Evolutionary conservation across 2,797 vertebrate species (phyloP).

Genomic region (Cuniculus paca): DNA sequence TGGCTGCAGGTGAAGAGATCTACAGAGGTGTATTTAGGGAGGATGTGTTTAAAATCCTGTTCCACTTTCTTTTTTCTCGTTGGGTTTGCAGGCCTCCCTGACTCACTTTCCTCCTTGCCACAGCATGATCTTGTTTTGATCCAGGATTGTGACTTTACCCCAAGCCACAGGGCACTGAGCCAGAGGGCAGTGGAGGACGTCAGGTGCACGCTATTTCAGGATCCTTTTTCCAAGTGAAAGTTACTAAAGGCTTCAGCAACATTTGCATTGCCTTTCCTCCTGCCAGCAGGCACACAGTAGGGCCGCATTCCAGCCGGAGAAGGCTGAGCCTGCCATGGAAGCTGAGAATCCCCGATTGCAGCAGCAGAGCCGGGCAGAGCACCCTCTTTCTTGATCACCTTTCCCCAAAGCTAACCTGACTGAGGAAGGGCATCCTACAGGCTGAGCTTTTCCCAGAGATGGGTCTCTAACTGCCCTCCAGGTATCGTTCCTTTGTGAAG

Average conservation of each 20-base stretch:
- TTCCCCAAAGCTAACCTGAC: neutral
- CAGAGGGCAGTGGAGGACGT: neutral
- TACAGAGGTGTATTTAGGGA: rapidly evolving
- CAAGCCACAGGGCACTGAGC: neutral
- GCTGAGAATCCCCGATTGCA: neutral
- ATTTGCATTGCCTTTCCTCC: rapidly evolving
- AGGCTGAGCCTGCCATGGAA: neutral
- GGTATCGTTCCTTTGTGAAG: neutral
- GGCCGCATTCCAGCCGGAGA: neutral
- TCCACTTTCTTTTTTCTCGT: neutral
- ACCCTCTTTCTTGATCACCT: neutral
- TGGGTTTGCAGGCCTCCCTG: neutral
- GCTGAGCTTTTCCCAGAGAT: neutral
- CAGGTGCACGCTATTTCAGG: too few species aligned
- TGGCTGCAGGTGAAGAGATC: neutral
- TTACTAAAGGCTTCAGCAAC: neutral
- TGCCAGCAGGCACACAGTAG: neutral
- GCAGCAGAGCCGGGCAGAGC: too few species aligned
- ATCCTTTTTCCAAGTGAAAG: neutral
- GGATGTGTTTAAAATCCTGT: neutral
- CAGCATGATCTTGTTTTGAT: neutral
- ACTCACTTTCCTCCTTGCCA: neutral
- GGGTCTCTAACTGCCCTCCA: neutral
- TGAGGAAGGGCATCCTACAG: neutral
- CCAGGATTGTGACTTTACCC: neutral